Percentiles rank a stretch among this genome's conserved stretches.
Conservation (phyloP, 2,797 vertebrate species). For the Periparus ater region DNA sequence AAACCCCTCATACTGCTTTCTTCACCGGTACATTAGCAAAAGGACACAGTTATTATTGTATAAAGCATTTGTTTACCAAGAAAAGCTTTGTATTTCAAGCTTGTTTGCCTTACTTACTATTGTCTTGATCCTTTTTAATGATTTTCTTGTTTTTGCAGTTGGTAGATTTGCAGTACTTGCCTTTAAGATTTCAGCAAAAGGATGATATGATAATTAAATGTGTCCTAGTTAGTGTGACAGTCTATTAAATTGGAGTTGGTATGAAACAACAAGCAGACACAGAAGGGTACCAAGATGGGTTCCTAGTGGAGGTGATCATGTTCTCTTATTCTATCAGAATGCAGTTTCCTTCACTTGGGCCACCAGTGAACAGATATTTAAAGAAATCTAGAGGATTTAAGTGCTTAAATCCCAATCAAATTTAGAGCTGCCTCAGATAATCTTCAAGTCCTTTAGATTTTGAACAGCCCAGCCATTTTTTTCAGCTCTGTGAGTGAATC, state of each 20-base stretch:
- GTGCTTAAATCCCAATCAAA: background rate
- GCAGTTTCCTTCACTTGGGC: background rate
- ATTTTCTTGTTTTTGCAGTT: background rate
- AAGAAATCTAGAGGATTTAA: background rate
- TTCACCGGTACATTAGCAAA: background rate
- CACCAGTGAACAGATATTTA: background rate
- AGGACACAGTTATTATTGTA: background rate
- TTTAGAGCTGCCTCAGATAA: background rate
- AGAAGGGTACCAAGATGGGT: background rate
- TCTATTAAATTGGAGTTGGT: background rate
- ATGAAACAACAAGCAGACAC: background rate
- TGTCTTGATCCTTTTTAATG: background rate
- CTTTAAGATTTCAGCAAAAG: background rate
- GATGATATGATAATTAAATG: background rate
- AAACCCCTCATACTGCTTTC: accelerated
- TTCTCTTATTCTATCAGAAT: background rate
- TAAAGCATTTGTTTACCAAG: background rate
- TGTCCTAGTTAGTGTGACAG: background rate
- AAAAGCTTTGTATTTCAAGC: background rate
- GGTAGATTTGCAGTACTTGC: background rate
- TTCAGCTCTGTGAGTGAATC: background rate
- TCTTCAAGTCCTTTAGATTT: background rate
- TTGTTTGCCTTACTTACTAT: background rate
- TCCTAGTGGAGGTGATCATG: background rate
- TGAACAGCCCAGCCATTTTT: background rate